These are phyloP conservation scores for Ceratina australensis DNA, from an alignment of 1,140 invertebrate genomes.

Conservation along the genomic window DNA sequence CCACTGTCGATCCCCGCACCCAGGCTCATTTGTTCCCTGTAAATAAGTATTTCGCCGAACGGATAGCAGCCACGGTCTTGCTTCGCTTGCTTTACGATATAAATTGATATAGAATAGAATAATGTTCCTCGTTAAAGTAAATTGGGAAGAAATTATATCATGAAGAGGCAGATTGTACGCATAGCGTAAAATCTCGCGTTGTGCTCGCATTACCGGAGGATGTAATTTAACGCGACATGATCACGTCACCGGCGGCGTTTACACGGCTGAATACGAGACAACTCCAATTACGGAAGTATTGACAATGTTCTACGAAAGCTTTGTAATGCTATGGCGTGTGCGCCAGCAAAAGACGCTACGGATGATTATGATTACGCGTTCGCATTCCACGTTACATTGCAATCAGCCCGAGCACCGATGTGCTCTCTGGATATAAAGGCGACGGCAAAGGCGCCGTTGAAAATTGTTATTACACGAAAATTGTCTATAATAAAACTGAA, in stretches of 20 bases:
- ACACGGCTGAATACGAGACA: constrained; percentile 19
- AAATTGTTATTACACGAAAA: no score
- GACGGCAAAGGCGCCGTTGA: no score
- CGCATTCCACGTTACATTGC: not conserved
- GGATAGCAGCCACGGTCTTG: not conserved
- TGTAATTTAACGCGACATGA: constrained; percentile 47
- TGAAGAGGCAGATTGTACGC: not conserved
- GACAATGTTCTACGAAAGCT: constrained; percentile 16
- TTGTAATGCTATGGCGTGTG: not conserved
- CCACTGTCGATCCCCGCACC: constrained; percentile 41
- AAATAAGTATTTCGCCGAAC: constrained; percentile 19
- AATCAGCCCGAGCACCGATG: no score
- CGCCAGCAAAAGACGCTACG: not conserved
- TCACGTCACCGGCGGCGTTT: constrained; percentile 35
- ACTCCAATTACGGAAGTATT: constrained; percentile 50
- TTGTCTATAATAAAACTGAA: no score
- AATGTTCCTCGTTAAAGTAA: not conserved
- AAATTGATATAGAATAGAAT: not conserved
- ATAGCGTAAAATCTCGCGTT: constrained; percentile 28
- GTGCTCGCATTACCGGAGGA: constrained; percentile 37
- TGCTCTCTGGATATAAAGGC: no score
- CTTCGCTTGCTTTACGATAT: not conserved
- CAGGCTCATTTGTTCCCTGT: constrained; percentile 17
- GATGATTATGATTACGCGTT: constrained; percentile 4
- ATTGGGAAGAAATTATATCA: no score